phyloP scores from a whole-genome alignment of 2,888 invertebrate species.

The Celastrina argiolus region DNA sequence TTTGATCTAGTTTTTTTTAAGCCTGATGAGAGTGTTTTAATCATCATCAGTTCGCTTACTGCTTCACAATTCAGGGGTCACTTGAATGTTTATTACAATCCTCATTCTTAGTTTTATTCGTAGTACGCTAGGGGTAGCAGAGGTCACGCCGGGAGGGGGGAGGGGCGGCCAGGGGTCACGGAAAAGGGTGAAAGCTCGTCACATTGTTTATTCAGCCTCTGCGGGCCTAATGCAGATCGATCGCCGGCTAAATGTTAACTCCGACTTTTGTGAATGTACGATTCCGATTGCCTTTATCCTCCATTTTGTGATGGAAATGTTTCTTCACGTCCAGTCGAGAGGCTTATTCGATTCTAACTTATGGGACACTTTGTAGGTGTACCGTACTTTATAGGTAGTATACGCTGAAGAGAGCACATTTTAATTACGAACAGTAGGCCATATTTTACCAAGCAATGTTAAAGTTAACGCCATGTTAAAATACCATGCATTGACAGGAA shows the following conservation, averaged over 20 bases:
- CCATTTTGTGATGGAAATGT: background rate
- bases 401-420: no score
- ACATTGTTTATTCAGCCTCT: constrained; percentile 74
- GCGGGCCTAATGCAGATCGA: constrained; percentile 68
- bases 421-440: no score
- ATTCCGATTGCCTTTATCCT: constrained; percentile 24
- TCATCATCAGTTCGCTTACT: no score
- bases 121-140: background rate
- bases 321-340: background rate
- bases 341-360: background rate
- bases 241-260: constrained; percentile 36
- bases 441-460: no score
- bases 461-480: no score
- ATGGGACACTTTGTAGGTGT: no score
- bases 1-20: no score
- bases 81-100: no score
- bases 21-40: no score
- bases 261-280: constrained; percentile 14
- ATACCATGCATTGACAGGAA: no score
- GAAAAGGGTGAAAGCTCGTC: constrained; percentile 69
- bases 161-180: constrained; percentile 60
- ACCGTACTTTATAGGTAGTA: no score
- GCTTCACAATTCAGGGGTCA: no score
- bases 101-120: background rate
- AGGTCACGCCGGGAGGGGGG: constrained; percentile 21